Base-by-base conservation (phyloP, 2,113 vertebrate species). In the Actinemys pallida region DNA sequence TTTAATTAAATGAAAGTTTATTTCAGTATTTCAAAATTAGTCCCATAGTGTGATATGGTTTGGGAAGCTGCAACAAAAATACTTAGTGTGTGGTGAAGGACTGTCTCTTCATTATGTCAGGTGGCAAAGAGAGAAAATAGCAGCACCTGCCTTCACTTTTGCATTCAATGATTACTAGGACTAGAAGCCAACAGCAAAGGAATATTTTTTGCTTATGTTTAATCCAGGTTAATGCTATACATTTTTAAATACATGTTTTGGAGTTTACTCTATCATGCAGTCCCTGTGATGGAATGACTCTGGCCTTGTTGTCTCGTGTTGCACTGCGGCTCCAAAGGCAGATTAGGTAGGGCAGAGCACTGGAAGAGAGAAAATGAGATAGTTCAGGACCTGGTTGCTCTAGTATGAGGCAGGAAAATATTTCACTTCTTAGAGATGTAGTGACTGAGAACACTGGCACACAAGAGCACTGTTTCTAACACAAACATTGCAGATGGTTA, bases 291-390 rank as follows among this genome's bases (percentile, higher is more conserved):
- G 93, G 96, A 95, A 95, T 94, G 96, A 87, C 95, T 84, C 75
- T 93, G 95, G 95, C 94, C 97, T 94, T 24, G 95, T 93, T 90
- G 96, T 95, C 94, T 96, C 95, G 94, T 88, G 91, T 85, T 83
- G 94, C 89, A 49, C 92, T 93, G 90, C 83, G 86, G 94, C 89
- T 95, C 97, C 95, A 29, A 39, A 59, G 54, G 87, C 42, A 42
- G 93, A 97, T 98, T 99, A 99, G 97, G 99, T 99, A 24, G 99
- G 99, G 96, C 99, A 99, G 90, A 99, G 97, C 94, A 99, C 99
- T 99, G 92, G 97, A 96, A 91, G 94, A 95, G 91, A 84, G 49
- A 56, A 93, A 27, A 59, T n/a, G 57, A 50, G 20, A 62, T 24
- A 13, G 5, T 88, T 96, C 90, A 97, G 14, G 31, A 50, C 47